Evolutionary conservation across 2,797 vertebrate species (phyloP).

Genomic region (Chelidonichthys spinosus): DNA sequence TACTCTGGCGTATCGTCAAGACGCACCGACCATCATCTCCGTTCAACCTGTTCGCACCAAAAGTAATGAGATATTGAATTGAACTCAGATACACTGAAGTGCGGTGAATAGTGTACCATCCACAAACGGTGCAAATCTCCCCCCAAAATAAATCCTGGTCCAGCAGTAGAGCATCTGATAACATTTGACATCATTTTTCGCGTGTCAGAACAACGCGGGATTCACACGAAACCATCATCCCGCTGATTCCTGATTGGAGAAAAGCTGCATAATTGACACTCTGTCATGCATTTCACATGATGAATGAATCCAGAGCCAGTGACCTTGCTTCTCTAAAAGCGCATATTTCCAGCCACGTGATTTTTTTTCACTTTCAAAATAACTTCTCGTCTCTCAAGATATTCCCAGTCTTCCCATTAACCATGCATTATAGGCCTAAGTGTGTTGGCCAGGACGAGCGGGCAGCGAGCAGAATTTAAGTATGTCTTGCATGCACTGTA

Average conservation of each 20-base stretch:
- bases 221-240: conserved; percentile 4
- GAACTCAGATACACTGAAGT: conserved; percentile 67
- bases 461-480: conserved; percentile 75
- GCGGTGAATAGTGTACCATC: conserved; percentile 46
- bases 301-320: conserved; percentile 46
- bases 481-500: conserved; percentile 75
- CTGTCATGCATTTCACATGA: conserved; percentile 50
- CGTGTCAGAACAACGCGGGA: conserved; percentile 34
- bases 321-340: conserved; percentile 56
- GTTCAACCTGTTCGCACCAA: conserved; percentile 79
- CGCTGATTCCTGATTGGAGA: conserved; percentile 7
- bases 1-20: conserved; percentile 75
- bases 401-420: conserved; percentile 78
- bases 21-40: conserved; percentile 71
- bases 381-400: conserved; percentile 65
- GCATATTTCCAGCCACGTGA: conserved; percentile 42
- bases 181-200: conserved; percentile 67
- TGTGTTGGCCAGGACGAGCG: conserved; percentile 69
- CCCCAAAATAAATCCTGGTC: conserved; percentile 30
- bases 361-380: conserved; percentile 65
- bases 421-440: conserved; percentile 78
- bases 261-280: conserved; percentile 43
- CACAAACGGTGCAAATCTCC: conserved; percentile 28
- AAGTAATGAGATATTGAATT: conserved; percentile 84
- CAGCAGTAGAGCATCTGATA: conserved; percentile 51